These are phyloP conservation scores for Potorous gilbertii DNA, from an alignment of 2,797 vertebrate species.

Conservation along the genomic window DNA sequence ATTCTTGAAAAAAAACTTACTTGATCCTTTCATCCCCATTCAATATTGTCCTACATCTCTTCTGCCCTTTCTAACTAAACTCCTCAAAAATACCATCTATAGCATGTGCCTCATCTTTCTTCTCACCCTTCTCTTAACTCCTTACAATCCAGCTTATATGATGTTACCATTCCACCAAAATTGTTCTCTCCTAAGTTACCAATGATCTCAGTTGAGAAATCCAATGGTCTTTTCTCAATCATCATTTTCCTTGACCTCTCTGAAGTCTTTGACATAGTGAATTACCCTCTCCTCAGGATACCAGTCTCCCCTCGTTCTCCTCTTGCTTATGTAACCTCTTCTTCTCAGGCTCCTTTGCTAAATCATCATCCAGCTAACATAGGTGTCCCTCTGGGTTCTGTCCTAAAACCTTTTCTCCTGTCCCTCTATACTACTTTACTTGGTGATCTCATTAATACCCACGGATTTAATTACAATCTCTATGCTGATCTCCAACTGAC, in stretches of 20 bases:
- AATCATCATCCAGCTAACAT: background rate
- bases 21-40: background rate
- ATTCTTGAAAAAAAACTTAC: background rate
- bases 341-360: slow-evolving; percentile 7
- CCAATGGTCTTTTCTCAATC: background rate
- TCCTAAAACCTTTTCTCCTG: background rate
- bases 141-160: background rate
- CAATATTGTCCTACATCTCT: background rate
- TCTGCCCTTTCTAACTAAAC: background rate
- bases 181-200: background rate
- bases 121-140: background rate
- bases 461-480: background rate
- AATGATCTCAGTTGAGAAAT: background rate
- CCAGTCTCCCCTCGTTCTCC: slow-evolving; percentile 18
- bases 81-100: slow-evolving; percentile 3
- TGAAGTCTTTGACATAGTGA: background rate
- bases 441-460: background rate
- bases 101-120: background rate
- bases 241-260: background rate
- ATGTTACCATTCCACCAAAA: background rate
- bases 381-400: background rate
- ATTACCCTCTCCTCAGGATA: background rate
- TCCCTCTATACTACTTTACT: background rate
- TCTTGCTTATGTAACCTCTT: background rate
- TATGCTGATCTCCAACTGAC: background rate